Percentiles rank a stretch among this genome's conserved stretches.
Evolutionary conservation across 2,888 invertebrate genomes (phyloP).

Genomic region (Plemyria rubiginata): DNA sequence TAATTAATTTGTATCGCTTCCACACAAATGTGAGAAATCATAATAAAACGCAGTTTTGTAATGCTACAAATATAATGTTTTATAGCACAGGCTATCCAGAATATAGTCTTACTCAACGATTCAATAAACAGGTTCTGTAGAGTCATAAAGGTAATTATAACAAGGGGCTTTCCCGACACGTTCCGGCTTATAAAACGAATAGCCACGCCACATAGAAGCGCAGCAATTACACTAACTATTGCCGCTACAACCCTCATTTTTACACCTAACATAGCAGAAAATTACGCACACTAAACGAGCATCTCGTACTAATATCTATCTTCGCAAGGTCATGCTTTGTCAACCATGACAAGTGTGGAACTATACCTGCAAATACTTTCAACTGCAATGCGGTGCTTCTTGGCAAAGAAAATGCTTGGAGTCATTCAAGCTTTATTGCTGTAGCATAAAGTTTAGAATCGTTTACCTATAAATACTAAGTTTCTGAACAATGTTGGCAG

Average conservation of each 20-base stretch:
- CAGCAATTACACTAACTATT: slow-evolving; percentile 17
- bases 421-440: slow-evolving; percentile 9
- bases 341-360: slow-evolving; percentile 29
- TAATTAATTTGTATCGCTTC: no score
- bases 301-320: slow-evolving; percentile 24
- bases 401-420: slow-evolving; percentile 4
- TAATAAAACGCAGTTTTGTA: no score
- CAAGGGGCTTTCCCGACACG: neutral
- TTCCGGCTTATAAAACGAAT: neutral
- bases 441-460: slow-evolving; percentile 13
- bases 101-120: no score
- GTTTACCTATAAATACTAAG: neutral
- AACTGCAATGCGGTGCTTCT: slow-evolving; percentile 43
- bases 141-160: neutral
- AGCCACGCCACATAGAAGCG: slow-evolving; percentile 7
- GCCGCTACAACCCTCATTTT: slow-evolving; percentile 16
- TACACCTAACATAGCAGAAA: slow-evolving; percentile 34
- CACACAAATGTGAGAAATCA: no score
- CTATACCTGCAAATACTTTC: slow-evolving; percentile 53
- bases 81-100: no score
- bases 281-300: slow-evolving; percentile 26
- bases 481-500: neutral
- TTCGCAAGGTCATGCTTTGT: slow-evolving; percentile 47
- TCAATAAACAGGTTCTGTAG: neutral
- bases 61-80: no score